Evolutionary conservation across 2,888 invertebrate species (phyloP), one percentile per base, ranked within the genome.

Genomic region (Noctua comes): DNA sequence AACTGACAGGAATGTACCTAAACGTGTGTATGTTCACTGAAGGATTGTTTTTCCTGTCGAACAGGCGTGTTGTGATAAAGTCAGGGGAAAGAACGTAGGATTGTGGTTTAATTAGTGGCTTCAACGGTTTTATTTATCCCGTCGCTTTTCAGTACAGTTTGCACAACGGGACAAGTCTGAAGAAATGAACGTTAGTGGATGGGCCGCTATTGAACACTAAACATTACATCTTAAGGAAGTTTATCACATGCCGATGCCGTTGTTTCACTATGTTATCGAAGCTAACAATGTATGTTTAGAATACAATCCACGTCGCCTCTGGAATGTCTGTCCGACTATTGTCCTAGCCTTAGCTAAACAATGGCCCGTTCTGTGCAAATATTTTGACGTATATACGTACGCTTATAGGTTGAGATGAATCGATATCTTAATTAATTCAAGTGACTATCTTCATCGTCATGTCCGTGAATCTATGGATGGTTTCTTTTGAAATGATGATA

Each of bases 321-420:
- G 94, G 95, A 95, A 96, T 96, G 94, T 88, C 83, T 84, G 82
- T 89, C 94, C 18, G 66, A 43, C 66, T 92, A 95, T 96, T 96
- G 95, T 95, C 90, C 87, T 80, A 51, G 68, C 79, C 62, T 59
- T 77, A 80, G 66, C 70, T 77, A 79, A 90, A 92, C 91, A 91
- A 91, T 91, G 85, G 86, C 31, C 5, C 7, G 79, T 84, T 85
- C 73, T 80, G 48, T 40, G 77, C 72, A 66, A 71, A 75, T 77
- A 77, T 80, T 79, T 68, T 76, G 65, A 79, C 77, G n/a, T 66
- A 76, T 72, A 59, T 76, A n/a, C n/a, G 69, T 68, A 62, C 62
- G 31, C 18, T 64, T n/a, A 65, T 71, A 80, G 66, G 62, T 79
- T 74, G 10, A 77, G 73, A 85, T 74, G 51, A 72, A 79, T 64